Base-by-base conservation (phyloP, 2,797 vertebrate species). In the Fratercula arctica region DNA sequence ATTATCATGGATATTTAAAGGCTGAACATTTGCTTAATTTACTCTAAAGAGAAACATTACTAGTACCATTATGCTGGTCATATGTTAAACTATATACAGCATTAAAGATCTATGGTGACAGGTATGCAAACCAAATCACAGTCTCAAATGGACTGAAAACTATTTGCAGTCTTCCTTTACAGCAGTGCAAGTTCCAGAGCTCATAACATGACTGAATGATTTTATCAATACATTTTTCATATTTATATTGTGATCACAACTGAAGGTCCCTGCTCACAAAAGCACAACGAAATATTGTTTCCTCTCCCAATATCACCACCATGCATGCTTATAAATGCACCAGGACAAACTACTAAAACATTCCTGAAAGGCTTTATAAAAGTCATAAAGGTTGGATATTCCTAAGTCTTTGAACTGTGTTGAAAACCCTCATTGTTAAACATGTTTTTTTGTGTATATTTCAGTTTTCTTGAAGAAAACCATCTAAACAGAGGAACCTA, bases 1-100 rank as follows among this genome's bases (percentile, higher is more conserved):
- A 78, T 89, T 60, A 69, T 50, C 28, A 11, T 5, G 16, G 94
- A 46, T 94, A 72, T 89, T 87, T 69, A 85, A 90, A 91, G 73
- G 66, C 66, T 84, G 68, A 85, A 89, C 54, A 86, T 91, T 91
- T 92, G 85, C 51, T 87, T 94, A 83, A 86, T 92, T 87, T 89
- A 56, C 19, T 89, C 57, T 72, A 54, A 89, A 87, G 73, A 86
- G 51, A 78, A 96, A 69, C 61, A 87, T 87, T 80, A 51, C 76
- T 83, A 48, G 54, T n/a, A 69, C 28, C 43, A 73, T 87, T 89
- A 66, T 39, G 45, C 18, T 78, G 59, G 35, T 84, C n/a, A 11
- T 51, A 69, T 35, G 74, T 90, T 87, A 85, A 89, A 41, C 60
- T 60, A 31, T 13, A 48, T 16, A 61, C 24, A 74, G 46, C 46